Evolutionary conservation across 2,113 vertebrate genomes (phyloP).

Genomic region (Pagrus major): DNA sequence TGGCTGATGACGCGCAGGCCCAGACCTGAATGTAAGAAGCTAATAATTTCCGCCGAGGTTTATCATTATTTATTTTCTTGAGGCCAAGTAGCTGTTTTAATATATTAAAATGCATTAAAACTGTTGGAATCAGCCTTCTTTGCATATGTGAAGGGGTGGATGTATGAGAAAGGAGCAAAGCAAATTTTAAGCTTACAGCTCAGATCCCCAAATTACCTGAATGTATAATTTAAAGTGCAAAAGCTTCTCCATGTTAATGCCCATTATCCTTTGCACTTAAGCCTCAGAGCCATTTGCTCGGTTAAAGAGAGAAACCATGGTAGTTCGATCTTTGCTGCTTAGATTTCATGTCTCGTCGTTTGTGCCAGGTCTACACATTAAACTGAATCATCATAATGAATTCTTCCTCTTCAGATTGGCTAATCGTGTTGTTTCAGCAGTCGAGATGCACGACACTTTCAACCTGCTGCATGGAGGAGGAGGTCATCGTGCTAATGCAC

Average conservation of each 20-base stretch:
- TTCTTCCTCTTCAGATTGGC: too few species aligned
- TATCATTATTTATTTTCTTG: slow-evolving; percentile 19
- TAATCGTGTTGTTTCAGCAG: too few species aligned
- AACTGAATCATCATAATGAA: background rate
- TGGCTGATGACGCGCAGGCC: background rate
- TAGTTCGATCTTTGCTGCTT: background rate
- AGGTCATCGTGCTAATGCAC: too few species aligned
- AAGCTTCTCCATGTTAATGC: background rate
- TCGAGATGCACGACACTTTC: too few species aligned
- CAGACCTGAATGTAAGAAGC: slow-evolving; percentile 1
- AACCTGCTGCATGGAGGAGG: too few species aligned
- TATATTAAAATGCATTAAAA: slow-evolving; percentile 25
- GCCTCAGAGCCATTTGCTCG: background rate
- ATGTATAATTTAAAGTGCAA: slow-evolving; percentile 12
- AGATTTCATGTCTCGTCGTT: background rate
- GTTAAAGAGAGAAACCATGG: background rate
- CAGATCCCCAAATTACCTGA: slow-evolving; percentile 5
- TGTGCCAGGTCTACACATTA: background rate
- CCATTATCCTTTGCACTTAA: background rate
- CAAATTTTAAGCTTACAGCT: background rate
- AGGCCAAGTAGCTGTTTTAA: background rate
- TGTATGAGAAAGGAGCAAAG: slow-evolving; percentile 1
- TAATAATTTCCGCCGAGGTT: background rate
- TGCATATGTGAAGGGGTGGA: background rate
- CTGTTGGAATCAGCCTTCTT: background rate